Conservation (phyloP, 2,888 invertebrate genomes). For the Sinelater perroti region DNA sequence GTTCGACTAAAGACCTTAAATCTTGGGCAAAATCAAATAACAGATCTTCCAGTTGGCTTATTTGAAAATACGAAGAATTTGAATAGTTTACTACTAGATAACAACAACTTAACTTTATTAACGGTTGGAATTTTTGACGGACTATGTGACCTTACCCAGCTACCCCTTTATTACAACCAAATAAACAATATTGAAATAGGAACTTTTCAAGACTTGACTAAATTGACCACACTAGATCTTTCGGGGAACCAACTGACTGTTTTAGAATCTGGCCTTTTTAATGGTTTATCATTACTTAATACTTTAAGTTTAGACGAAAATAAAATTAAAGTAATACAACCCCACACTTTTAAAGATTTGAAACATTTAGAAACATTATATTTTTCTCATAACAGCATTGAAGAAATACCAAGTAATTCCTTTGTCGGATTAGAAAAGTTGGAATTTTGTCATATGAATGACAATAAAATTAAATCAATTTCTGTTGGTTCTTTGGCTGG, state of each 20-base stretch:
- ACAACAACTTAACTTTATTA: constrained; percentile 13
- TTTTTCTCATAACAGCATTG: constrained; percentile 8
- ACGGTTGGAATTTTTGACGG: too few relatives aligned
- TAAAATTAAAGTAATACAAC: not conserved
- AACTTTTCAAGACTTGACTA: constrained; percentile 3
- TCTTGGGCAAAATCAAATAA: not conserved
- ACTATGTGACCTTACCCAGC: too few relatives aligned
- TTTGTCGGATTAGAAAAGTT: not conserved
- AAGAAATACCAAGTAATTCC: not conserved
- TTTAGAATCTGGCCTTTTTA: not conserved
- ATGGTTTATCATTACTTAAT: not conserved
- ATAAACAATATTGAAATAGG: too few relatives aligned
- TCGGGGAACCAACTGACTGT: too few relatives aligned
- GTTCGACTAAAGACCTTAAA: not conserved
- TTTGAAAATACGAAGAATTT: not conserved
- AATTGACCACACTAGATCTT: too few relatives aligned
- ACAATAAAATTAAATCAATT: constrained; percentile 11
- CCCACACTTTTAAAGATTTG: constrained; percentile 1
- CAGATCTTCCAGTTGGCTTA: not conserved
- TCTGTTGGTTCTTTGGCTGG: constrained; percentile 3
- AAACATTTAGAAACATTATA: not conserved
- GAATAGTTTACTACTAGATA: not conserved
- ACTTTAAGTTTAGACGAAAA: constrained; percentile 11
- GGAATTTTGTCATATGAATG: constrained; percentile 1
- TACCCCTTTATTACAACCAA: too few relatives aligned